These are phyloP conservation scores for Eudasyphora cyanicolor DNA, from an alignment of 2,888 invertebrate species.

Conservation along the genomic window DNA sequence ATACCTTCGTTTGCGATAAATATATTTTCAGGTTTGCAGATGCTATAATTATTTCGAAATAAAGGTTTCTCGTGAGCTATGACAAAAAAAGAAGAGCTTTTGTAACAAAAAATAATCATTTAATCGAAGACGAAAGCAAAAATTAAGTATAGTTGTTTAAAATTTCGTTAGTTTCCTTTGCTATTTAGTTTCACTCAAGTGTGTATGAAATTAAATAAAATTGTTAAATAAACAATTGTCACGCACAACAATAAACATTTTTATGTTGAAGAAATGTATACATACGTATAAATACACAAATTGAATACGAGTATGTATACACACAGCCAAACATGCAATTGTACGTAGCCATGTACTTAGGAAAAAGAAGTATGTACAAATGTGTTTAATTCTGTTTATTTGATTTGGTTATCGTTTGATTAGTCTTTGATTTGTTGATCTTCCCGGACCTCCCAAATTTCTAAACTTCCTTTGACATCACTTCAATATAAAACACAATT, in stretches of 20 bases:
- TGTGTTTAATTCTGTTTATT: constrained; percentile 28
- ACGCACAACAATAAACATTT: constrained; percentile 43
- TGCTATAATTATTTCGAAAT: too few species aligned
- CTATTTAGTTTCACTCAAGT: background rate
- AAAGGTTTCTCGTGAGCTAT: too few species aligned
- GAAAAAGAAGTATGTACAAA: constrained; percentile 9
- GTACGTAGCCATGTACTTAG: background rate
- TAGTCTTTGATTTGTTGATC: constrained; percentile 8
- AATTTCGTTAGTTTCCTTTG: too few species aligned
- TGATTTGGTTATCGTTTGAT: constrained; percentile 17
- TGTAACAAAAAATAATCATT: too few species aligned
- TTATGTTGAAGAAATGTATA: background rate
- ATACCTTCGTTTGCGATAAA: too few species aligned
- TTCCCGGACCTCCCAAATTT: background rate
- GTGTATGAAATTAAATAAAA: background rate
- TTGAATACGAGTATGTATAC: too few species aligned
- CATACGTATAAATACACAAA: background rate
- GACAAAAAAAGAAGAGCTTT: too few species aligned
- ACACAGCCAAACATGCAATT: background rate
- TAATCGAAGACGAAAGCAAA: too few species aligned
- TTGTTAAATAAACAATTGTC: constrained; percentile 55
- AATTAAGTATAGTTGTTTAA: too few species aligned
- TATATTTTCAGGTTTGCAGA: too few species aligned
- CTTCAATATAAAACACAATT: background rate
- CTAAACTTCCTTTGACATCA: constrained; percentile 24